Percentiles rank a stretch among this genome's conserved stretches.
These are phyloP conservation scores for Mesorhabditis spiculigera DNA, from an alignment of 2,888 invertebrate genomes.

Conservation along the genomic window DNA sequence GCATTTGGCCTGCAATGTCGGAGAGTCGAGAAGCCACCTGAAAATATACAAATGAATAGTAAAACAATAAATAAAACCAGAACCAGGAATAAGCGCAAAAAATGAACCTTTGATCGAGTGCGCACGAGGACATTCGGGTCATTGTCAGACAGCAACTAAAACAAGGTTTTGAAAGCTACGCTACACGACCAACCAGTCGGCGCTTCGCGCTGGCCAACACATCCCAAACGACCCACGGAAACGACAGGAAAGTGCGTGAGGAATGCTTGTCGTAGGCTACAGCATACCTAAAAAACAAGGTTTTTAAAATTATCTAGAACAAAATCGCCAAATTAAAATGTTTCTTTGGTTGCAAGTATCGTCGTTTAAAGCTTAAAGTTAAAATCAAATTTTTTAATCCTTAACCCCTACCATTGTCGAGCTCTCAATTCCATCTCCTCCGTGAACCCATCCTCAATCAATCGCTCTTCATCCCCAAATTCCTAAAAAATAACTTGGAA, in stretches of 20 bases:
- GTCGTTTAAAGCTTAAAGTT: no score
- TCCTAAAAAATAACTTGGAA: slow-evolving; percentile 23
- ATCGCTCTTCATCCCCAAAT: slow-evolving; percentile 34
- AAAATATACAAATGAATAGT: neutral
- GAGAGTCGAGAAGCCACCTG: neutral
- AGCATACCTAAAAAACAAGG: slow-evolving; percentile 26
- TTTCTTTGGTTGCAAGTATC: no score
- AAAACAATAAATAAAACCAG: no score
- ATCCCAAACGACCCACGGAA: slow-evolving; percentile 51
- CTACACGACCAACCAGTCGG: slow-evolving; percentile 13
- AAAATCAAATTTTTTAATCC: no score
- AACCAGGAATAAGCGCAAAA: no score
- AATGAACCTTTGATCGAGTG: neutral
- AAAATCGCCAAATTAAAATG: slow-evolving; percentile 7
- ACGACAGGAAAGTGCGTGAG: slow-evolving; percentile 5
- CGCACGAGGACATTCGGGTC: slow-evolving; percentile 5
- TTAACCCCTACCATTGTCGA: neutral
- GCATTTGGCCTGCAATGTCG: neutral
- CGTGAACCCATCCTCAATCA: slow-evolving; percentile 16
- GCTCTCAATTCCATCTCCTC: slow-evolving; percentile 17
- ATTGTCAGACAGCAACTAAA: neutral
- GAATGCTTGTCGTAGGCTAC: slow-evolving; percentile 25
- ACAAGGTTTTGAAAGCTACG: neutral
- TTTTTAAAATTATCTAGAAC: slow-evolving; percentile 13
- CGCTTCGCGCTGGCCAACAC: slow-evolving; percentile 30